phyloP scores from a whole-genome alignment of 2,888 invertebrate genomes.

The Drosophila fulvimacula region DNA sequence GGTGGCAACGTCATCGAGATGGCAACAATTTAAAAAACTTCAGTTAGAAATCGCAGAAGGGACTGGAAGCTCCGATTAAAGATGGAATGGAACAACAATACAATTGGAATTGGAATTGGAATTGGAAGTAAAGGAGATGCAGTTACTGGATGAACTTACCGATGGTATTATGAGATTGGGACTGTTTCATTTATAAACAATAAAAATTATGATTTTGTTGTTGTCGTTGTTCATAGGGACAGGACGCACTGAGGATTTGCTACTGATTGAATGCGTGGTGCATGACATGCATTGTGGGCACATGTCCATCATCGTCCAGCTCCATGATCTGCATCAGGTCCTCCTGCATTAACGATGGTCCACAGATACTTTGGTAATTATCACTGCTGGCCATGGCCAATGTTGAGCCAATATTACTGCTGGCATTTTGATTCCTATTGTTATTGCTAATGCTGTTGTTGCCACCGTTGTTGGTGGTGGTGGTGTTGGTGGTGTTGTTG shows the following conservation, averaged over 20 bases:
- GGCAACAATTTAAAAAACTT: neutral
- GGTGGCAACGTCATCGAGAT: no score
- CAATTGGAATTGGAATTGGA: neutral
- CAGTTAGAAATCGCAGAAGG: neutral
- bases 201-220: neutral
- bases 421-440: neutral
- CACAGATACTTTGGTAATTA: slow-evolving; percentile 22
- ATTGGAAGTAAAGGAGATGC: no score
- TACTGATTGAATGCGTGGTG: neutral
- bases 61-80: no score
- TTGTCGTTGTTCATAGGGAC: neutral
- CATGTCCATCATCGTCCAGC: slow-evolving; percentile 5
- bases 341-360: slow-evolving; percentile 37
- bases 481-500: neutral
- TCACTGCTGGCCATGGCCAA: neutral
- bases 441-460: neutral
- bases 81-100: no score
- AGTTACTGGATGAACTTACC: slow-evolving; percentile 11
- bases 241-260: neutral
- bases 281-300: neutral
- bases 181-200: neutral
- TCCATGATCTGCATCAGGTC: slow-evolving; percentile 38
- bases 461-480: neutral
- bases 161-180: neutral
- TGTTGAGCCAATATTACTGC: neutral